phyloP scores from a whole-genome alignment of 2,888 invertebrate genomes.

The Amphipyra tragopoginis region DNA sequence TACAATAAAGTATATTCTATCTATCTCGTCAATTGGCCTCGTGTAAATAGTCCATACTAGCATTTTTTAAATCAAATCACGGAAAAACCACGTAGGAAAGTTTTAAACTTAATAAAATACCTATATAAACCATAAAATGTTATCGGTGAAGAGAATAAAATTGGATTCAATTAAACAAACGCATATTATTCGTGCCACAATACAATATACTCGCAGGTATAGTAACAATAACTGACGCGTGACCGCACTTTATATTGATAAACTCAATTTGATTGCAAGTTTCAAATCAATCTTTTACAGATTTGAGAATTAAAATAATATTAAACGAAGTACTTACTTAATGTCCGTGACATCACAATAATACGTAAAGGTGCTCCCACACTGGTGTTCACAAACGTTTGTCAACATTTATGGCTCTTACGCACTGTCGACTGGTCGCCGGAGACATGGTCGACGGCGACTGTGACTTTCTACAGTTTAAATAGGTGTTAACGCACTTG shows the following conservation, averaged over 20 bases:
- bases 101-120: conserved; percentile 3
- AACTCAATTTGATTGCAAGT: conserved; percentile 14
- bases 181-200: conserved; percentile 4
- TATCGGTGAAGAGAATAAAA: conserved; percentile 35
- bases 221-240: conserved; percentile 3
- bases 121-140: conserved; percentile 11
- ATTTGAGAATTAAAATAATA: conserved; percentile 19
- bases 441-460: too few species aligned
- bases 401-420: too few species aligned
- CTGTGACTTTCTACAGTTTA: too few species aligned
- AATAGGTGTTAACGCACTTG: too few species aligned
- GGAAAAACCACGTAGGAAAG: not conserved
- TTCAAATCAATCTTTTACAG: conserved; percentile 26
- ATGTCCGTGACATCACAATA: not conserved
- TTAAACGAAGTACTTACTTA: not conserved
- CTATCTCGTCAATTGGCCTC: too few species aligned
- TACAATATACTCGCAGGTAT: not conserved
- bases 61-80: not conserved
- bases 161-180: conserved; percentile 44
- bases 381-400: too few species aligned
- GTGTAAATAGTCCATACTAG: too few species aligned
- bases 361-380: not conserved
- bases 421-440: too few species aligned
- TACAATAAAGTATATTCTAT: too few species aligned
- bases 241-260: conserved; percentile 14